These are phyloP conservation scores for Drosophila equinoxialis DNA, from an alignment of 1,140 invertebrate species.

Conservation along the genomic window DNA sequence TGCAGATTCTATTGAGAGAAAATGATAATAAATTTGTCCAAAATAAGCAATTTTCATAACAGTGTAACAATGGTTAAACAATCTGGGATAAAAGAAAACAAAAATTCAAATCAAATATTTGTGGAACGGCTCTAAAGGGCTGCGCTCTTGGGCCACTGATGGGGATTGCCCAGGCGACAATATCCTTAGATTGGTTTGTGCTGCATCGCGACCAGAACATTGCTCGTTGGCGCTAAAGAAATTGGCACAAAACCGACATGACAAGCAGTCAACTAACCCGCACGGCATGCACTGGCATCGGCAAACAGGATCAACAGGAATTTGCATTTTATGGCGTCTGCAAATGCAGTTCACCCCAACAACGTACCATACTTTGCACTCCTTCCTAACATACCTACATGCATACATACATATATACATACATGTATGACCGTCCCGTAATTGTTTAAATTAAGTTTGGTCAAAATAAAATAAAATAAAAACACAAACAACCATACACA, in stretches of 20 bases:
- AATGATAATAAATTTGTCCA: no score
- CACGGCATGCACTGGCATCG: conserved; percentile 69
- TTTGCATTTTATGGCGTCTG: conserved; percentile 81
- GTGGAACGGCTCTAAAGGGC: conserved; percentile 38
- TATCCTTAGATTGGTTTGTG: conserved; percentile 80
- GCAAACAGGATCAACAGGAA: conserved; percentile 80
- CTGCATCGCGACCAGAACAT: conserved; percentile 56
- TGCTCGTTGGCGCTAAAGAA: conserved; percentile 57
- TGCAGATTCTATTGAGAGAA: no score
- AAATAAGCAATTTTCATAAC: neutral
- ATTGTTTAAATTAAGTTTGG: conserved; percentile 73
- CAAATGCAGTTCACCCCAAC: conserved; percentile 54
- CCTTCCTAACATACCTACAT: neutral
- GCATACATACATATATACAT: neutral
- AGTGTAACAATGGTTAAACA: conserved; percentile 37
- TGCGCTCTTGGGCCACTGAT: conserved; percentile 7
- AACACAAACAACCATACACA: neutral
- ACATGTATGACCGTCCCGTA: conserved; percentile 21
- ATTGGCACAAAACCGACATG: conserved; percentile 70
- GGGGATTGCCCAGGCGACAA: conserved; percentile 50
- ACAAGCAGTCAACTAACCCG: conserved; percentile 47
- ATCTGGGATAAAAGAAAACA: conserved; percentile 19
- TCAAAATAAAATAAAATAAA: conserved; percentile 13
- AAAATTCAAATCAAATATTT: conserved; percentile 76
- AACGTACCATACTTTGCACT: neutral